Evolutionary conservation across 2,888 invertebrate species (phyloP).

Genomic region (Electrophaes corylata): DNA sequence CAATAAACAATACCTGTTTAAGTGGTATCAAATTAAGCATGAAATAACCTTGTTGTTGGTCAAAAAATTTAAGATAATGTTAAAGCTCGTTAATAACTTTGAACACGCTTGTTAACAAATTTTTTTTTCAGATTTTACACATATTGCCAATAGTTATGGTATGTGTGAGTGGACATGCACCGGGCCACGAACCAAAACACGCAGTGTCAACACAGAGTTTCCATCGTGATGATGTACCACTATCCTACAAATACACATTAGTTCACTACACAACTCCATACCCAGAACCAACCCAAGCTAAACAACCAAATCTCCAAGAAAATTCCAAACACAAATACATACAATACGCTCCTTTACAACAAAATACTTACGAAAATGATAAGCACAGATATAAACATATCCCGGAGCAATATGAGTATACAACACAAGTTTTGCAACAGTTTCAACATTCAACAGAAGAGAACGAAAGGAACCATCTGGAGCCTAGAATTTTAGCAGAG

Average conservation of each 20-base stretch:
- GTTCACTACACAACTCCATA: slow-evolving; percentile 42
- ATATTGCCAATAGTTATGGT: slow-evolving; percentile 37
- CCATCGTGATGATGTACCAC: slow-evolving; percentile 46
- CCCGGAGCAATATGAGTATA: not conserved
- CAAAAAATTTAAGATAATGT: too few relatives aligned
- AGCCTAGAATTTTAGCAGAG: slow-evolving; percentile 41
- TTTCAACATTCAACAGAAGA: not conserved
- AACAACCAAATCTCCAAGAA: not conserved
- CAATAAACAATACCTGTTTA: not conserved
- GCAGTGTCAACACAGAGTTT: slow-evolving; percentile 48
- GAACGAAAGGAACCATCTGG: slow-evolving; percentile 41
- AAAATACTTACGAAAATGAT: not conserved
- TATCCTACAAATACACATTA: slow-evolving; percentile 46
- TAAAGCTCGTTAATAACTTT: too few relatives aligned
- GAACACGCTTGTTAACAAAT: too few relatives aligned
- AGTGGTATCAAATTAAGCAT: not conserved
- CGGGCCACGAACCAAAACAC: slow-evolving; percentile 27
- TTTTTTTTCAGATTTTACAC: slow-evolving; percentile 44
- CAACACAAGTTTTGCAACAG: not conserved
- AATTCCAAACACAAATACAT: slow-evolving; percentile 3
- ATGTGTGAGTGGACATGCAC: slow-evolving; percentile 28
- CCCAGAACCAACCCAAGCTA: slow-evolving; percentile 22
- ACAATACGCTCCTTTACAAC: slow-evolving; percentile 24
- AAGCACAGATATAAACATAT: not conserved
- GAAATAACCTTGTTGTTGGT: too few relatives aligned